phyloP scores from a whole-genome alignment of 2,113 vertebrate species.

The Nesoenas mayeri region DNA sequence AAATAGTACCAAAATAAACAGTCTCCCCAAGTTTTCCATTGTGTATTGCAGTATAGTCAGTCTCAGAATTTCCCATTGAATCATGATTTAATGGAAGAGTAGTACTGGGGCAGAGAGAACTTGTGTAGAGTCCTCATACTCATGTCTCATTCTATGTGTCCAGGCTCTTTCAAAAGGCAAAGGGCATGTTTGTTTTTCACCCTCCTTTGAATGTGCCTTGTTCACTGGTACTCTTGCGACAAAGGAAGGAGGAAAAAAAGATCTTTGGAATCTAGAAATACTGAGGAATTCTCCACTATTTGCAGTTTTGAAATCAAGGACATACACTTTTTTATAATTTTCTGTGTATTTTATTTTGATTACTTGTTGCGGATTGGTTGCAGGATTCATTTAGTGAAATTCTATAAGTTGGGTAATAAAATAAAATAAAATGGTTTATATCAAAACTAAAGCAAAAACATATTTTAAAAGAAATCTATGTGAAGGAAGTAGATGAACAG shows the following conservation, averaged over 20 bases:
- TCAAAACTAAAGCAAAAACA: not conserved
- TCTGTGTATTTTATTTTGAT: not conserved
- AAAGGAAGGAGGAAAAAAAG: not conserved
- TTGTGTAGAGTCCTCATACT: not conserved
- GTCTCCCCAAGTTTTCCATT: not conserved
- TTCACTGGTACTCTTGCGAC: not conserved
- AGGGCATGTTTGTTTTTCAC: not conserved
- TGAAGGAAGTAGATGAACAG: not conserved
- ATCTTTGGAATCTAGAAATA: not conserved
- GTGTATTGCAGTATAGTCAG: not conserved
- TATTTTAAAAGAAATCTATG: not conserved
- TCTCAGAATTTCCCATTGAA: not conserved
- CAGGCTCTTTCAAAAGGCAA: not conserved
- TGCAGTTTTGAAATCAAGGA: not conserved
- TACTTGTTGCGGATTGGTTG: not conserved
- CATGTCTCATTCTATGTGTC: fast-evolving
- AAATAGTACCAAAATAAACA: not conserved
- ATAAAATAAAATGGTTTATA: not conserved
- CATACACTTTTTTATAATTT: not conserved
- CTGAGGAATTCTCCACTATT: not conserved
- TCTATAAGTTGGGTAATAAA: not conserved
- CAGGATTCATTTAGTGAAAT: not conserved
- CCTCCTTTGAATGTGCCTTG: not conserved
- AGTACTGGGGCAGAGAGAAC: not conserved
- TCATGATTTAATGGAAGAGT: not conserved